These are phyloP conservation scores for Mormyrops boulengeri DNA, from an alignment of 2,797 vertebrate genomes.

Conservation along the genomic window DNA sequence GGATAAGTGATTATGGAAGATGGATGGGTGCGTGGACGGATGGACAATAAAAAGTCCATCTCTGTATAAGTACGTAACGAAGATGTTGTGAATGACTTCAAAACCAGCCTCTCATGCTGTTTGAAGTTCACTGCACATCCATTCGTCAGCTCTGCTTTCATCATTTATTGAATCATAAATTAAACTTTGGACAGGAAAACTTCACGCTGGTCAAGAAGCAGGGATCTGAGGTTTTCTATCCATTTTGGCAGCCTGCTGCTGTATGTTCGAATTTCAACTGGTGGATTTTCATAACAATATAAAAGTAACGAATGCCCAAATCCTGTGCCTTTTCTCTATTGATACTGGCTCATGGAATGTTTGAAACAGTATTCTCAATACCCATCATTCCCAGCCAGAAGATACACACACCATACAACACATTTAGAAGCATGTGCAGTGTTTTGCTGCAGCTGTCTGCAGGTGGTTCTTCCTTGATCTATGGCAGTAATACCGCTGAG, in stretches of 20 bases:
- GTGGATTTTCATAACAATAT: background rate
- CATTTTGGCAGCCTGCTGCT: background rate
- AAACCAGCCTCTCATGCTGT: background rate
- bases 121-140: background rate
- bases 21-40: background rate
- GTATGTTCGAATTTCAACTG: background rate
- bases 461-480: background rate
- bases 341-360: background rate
- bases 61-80: background rate
- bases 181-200: background rate
- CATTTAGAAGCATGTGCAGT: background rate
- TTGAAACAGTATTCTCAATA: background rate
- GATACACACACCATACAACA: background rate
- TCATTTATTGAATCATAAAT: slow-evolving; percentile 5
- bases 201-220: background rate
- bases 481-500: background rate
- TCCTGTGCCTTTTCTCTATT: background rate
- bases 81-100: background rate
- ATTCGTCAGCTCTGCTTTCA: background rate
- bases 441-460: background rate
- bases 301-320: background rate
- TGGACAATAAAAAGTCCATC: background rate
- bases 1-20: slow-evolving; percentile 3
- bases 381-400: background rate
- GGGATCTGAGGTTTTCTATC: background rate